phyloP scores from a whole-genome alignment of 2,113 vertebrate species.

The Paralichthys olivaceus region DNA sequence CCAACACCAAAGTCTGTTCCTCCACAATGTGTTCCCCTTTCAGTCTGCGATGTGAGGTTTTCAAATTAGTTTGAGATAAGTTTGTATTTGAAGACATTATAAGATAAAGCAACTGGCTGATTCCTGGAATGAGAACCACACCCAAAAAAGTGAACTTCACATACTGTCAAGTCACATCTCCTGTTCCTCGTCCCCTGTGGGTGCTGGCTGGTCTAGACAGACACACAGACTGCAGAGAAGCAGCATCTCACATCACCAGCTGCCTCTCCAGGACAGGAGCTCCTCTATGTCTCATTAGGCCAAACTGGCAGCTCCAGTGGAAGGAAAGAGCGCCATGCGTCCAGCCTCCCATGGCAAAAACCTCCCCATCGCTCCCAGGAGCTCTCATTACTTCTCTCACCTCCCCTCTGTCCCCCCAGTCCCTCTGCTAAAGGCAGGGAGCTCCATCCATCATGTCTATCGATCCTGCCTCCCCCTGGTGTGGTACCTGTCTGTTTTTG shows the following conservation, averaged over 20 bases:
- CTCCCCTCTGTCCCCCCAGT: conserved; percentile 14
- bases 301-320: conserved; percentile 47
- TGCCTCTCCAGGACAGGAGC: conserved; percentile 41
- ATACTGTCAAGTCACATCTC: not conserved
- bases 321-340: conserved; percentile 21
- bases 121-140: conserved; percentile 1
- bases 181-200: conserved; percentile 2
- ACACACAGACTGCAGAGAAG: conserved; percentile 37
- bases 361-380: conserved; percentile 57
- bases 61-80: no score
- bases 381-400: conserved; percentile 59
- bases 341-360: conserved; percentile 35
- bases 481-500: conserved; percentile 70
- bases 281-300: conserved; percentile 62
- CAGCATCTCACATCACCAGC: conserved; percentile 33
- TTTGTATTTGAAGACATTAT: not conserved
- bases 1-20: no score
- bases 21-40: no score
- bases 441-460: conserved; percentile 75
- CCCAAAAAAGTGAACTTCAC: conserved; percentile 1
- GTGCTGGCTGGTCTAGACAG: conserved; percentile 16
- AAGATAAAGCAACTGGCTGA: not conserved
- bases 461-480: conserved; percentile 61
- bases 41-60: no score
- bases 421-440: conserved; percentile 46